Evolutionary conservation across 2,888 invertebrate species (phyloP), one percentile per base, ranked within the genome.

Genomic region (Heliconius charithonia): DNA sequence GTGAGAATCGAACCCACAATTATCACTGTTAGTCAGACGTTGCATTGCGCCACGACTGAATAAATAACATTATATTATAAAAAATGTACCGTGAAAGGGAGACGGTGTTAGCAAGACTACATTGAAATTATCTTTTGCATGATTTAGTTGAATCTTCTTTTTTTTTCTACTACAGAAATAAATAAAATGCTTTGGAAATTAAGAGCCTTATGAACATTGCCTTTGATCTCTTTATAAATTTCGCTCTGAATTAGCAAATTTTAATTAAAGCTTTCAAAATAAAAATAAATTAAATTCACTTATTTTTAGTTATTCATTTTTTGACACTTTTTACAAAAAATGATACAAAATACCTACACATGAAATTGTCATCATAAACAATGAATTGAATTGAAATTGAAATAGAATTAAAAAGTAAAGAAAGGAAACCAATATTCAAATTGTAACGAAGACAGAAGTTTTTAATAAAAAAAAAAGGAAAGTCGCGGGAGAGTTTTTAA

Each of bases 181-280:
- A 66, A 66, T 66, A 66, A 66, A 32, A 32, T n/a, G 66, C 37
- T 66, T 37, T 37, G 19, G 32, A 37, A 66, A 66, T 37, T 66
- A 66, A 66, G 19, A 37, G 66, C 66, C n/a, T 66, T 32, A 19
- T 29, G 65, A 66, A 66, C 19, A 16, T 37, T 12, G n/a, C 66
- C 66, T 66, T 66, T 66, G 66, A 66, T n/a, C 66, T 37, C 37
- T 37, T 66, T 66, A 37, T 37, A 66, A 37, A n/a, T 66, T 66
- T 37, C 12, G 19, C 37, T 66, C 32, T 66, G 32, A 66, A 66
- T 66, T 10, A 37, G 66, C 10, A 32, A 66, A 37, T 66, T 37
- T 66, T 66, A 66, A 66, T 66, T 66, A 66, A 37, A 22, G 66
- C 66, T 66, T 66, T 12, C 22, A 66, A 66, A n/a, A 37, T 66